phyloP scores from a whole-genome alignment of 2,797 vertebrate species.

The Sciurus vulgaris region DNA sequence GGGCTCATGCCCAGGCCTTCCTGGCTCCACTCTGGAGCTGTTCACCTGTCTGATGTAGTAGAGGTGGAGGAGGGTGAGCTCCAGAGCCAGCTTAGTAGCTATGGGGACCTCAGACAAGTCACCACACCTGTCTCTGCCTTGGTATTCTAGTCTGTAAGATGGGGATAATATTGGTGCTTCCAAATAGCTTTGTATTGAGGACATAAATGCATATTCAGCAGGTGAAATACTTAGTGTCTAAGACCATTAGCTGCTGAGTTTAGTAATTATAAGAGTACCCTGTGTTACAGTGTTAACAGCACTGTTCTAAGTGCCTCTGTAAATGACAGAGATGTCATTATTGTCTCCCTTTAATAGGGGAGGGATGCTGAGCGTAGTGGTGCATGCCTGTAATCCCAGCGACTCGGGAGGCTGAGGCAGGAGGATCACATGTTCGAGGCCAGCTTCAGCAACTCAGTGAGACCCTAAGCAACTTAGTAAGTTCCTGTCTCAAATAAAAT shows the following conservation, averaged over 20 bases:
- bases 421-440: too few relatives aligned
- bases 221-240: background rate
- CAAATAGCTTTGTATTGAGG: background rate
- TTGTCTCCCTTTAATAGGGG: background rate
- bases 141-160: background rate
- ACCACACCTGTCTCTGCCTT: background rate
- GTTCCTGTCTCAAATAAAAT: too few relatives aligned
- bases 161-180: background rate
- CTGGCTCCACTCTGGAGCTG: background rate
- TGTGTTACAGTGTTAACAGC: accelerated
- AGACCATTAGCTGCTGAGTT: background rate
- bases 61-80: background rate
- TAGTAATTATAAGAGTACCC: background rate
- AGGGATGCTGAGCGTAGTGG: background rate
- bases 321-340: background rate
- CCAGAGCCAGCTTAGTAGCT: background rate
- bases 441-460: too few relatives aligned
- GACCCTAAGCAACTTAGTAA: too few relatives aligned
- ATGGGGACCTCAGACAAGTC: background rate
- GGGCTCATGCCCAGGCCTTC: background rate
- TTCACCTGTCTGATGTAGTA: too few relatives aligned
- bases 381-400: too few relatives aligned
- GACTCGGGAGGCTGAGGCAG: too few relatives aligned
- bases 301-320: background rate
- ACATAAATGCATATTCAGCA: background rate